phyloP scores from a whole-genome alignment of 2,888 invertebrate genomes.

The Rhamphomyia laevipes region DNA sequence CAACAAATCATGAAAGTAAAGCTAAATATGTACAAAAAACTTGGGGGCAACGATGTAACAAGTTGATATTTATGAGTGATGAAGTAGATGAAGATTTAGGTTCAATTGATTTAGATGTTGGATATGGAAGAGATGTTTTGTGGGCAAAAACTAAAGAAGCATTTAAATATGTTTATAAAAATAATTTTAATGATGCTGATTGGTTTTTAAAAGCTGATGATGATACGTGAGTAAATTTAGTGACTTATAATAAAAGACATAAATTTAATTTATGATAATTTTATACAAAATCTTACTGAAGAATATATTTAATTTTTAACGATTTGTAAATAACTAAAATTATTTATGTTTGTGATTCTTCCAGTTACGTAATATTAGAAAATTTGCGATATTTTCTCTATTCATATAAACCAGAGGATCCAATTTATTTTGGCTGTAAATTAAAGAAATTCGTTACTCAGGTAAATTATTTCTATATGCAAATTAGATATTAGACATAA shows the following conservation, averaged over 20 bases:
- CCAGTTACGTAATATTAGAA: constrained; percentile 78
- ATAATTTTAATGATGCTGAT: constrained; percentile 70
- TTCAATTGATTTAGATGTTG: constrained; percentile 61
- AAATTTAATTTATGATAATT: background rate
- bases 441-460: constrained; percentile 36
- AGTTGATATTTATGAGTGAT: constrained; percentile 73
- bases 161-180: constrained; percentile 70
- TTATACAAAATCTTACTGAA: background rate
- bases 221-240: constrained; percentile 66
- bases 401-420: constrained; percentile 52
- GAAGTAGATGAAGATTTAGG: constrained; percentile 57
- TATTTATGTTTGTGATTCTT: constrained; percentile 20
- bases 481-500: too few species aligned
- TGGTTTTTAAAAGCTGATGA: constrained; percentile 96
- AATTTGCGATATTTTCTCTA: constrained; percentile 78
- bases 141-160: constrained; percentile 93
- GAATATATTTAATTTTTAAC: background rate
- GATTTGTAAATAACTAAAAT: background rate
- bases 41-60: constrained; percentile 81
- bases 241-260: background rate
- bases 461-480: too few species aligned
- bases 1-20: constrained; percentile 69
- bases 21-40: constrained; percentile 82
- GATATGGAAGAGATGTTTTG: constrained; percentile 71
- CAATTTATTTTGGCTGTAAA: constrained; percentile 76